These are phyloP conservation scores for Nyctibius grandis DNA, from an alignment of 2,797 vertebrate species.

Conservation along the genomic window DNA sequence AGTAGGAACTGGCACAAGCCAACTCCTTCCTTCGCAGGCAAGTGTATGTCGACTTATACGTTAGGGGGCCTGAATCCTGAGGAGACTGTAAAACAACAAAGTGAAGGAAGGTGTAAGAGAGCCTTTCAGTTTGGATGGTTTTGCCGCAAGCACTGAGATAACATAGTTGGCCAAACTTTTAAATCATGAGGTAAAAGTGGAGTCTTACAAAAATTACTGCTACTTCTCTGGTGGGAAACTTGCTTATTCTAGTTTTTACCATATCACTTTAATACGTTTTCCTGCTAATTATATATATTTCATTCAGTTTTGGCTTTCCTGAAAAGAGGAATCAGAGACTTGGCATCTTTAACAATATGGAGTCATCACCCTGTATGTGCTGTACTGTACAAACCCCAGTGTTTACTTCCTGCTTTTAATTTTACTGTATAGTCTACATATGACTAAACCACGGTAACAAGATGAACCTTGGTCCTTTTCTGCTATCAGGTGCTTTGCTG, in stretches of 20 bases:
- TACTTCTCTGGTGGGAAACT: background rate
- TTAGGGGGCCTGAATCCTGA: too few relatives aligned
- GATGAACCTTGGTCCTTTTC: background rate
- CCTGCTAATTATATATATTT: background rate
- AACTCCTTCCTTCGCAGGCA: background rate
- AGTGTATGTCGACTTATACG: accelerated
- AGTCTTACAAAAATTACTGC: background rate
- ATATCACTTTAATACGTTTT: background rate
- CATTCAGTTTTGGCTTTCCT: background rate
- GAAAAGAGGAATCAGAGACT: background rate
- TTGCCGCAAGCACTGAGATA: background rate
- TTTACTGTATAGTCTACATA: background rate
- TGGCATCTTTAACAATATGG: background rate
- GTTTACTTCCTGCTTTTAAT: background rate
- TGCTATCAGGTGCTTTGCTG: background rate
- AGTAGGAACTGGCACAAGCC: background rate
- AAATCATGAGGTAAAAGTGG: background rate
- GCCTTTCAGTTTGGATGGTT: background rate
- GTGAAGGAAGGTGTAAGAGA: background rate
- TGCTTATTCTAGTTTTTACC: too few relatives aligned
- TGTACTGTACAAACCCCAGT: background rate
- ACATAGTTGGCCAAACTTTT: background rate
- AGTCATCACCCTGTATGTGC: background rate
- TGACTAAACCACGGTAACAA: background rate
- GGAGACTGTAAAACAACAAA: background rate